These are phyloP conservation scores for Aradus depressus DNA, from an alignment of 2,888 invertebrate species.

Conservation along the genomic window DNA sequence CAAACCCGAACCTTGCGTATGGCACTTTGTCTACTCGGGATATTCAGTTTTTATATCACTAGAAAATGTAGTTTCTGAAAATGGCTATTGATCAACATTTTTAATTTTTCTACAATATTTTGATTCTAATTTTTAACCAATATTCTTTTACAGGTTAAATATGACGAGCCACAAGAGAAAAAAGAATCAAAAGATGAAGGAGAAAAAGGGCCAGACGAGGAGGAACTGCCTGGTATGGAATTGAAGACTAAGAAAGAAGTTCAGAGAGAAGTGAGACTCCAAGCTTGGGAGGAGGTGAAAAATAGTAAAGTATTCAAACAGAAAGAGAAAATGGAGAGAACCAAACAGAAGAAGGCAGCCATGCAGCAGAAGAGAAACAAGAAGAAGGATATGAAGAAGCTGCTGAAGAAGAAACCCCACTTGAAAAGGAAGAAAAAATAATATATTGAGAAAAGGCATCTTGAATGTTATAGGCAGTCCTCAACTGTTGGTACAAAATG, in stretches of 20 bases:
- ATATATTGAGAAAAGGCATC: no score
- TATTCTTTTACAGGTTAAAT: constrained; percentile 28
- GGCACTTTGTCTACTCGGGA: no score
- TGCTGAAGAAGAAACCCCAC: constrained; percentile 13
- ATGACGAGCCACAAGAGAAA: constrained; percentile 30
- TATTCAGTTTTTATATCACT: no score
- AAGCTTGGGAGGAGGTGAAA: constrained; percentile 59
- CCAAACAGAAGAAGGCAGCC: constrained; percentile 53
- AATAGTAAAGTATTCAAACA: constrained; percentile 66
- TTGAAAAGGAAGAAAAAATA: constrained; percentile 14
- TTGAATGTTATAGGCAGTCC: no score
- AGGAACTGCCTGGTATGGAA: constrained; percentile 40
- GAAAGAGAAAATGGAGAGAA: constrained; percentile 49
- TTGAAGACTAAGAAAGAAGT: constrained; percentile 53
- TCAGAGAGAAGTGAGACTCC: constrained; percentile 55
- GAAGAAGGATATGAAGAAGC: constrained; percentile 24
- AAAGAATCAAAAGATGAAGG: constrained; percentile 22
- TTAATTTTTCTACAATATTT: no score
- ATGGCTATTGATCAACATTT: no score
- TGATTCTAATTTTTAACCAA: no score
- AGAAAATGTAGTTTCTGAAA: no score
- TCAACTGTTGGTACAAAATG: no score
- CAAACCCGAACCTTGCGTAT: no score
- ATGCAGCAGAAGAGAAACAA: constrained; percentile 36
- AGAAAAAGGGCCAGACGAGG: constrained; percentile 31